Percentiles rank a stretch among this genome's conserved stretches.
Evolutionary conservation across 1,140 invertebrate genomes (phyloP).

Genomic region (Dendroctonus valens): DNA sequence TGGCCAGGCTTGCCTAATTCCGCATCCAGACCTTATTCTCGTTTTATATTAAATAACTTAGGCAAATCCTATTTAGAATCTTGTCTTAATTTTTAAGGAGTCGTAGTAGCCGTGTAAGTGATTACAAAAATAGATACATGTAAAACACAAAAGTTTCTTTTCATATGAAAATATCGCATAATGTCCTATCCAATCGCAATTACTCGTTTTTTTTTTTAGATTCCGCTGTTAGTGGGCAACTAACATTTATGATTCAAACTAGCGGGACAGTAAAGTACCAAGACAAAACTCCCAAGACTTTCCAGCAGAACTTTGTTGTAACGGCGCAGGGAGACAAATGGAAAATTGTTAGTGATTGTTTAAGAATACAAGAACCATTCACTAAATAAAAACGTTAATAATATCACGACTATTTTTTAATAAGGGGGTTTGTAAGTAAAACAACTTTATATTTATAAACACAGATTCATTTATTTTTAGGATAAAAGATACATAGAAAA

Average conservation of each 20-base stretch:
- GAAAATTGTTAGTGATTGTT: constrained; percentile 85
- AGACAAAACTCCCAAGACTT: constrained; percentile 62
- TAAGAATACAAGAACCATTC: constrained; percentile 64
- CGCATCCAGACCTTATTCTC: no score
- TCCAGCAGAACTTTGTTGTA: constrained; percentile 80
- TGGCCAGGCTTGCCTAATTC: no score
- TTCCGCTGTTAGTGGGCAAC: constrained; percentile 61
- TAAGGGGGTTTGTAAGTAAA: constrained; percentile 3
- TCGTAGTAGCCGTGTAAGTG: no score
- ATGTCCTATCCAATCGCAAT: background rate
- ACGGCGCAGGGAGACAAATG: constrained; percentile 81
- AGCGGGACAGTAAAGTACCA: constrained; percentile 70
- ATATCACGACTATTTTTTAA: constrained; percentile 6
- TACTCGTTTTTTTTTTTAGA: constrained; percentile 38
- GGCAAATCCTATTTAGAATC: no score
- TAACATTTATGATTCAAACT: constrained; percentile 73
- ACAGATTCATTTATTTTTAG: constrained; percentile 12
- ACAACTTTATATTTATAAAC: constrained; percentile 4
- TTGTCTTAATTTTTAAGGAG: no score
- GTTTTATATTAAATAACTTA: no score
- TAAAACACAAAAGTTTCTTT: no score
- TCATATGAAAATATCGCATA: no score
- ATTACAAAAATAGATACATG: no score
- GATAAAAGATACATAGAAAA: constrained; percentile 26
- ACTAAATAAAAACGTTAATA: constrained; percentile 18